Evolutionary conservation across 2,797 vertebrate genomes (phyloP).

Genomic region (Manis javanica): DNA sequence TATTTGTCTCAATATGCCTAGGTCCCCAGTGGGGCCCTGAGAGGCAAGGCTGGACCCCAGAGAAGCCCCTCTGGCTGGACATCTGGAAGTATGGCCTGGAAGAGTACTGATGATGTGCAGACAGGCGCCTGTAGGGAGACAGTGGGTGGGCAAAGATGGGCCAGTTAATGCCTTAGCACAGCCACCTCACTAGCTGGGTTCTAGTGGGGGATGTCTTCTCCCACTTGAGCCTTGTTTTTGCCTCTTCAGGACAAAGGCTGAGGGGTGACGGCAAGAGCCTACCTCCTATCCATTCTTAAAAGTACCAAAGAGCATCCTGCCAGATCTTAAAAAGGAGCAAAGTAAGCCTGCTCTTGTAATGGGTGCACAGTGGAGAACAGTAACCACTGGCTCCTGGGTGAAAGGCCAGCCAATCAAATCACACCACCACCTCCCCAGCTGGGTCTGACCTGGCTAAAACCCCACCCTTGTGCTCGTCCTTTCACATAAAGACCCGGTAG

Average conservation of each 20-base stretch:
- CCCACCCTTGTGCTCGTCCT: no score
- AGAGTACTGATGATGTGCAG: not conserved
- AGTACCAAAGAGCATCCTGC: not conserved
- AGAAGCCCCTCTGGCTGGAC: not conserved
- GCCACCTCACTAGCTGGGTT: no score
- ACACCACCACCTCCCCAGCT: no score
- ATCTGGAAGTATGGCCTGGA: not conserved
- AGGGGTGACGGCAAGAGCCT: no score
- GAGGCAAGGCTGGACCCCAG: not conserved
- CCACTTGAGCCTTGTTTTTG: not conserved
- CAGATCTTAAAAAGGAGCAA: not conserved
- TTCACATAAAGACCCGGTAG: no score
- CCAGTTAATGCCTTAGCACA: no score
- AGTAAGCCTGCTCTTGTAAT: not conserved
- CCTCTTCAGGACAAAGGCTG: not conserved
- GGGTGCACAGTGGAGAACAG: not conserved
- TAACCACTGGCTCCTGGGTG: not conserved
- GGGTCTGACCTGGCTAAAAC: no score
- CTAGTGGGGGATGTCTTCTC: not conserved
- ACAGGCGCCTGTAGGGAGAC: not conserved
- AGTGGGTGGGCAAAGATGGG: not conserved
- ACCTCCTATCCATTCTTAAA: not conserved
- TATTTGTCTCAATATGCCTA: not conserved
- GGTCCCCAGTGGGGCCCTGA: not conserved
- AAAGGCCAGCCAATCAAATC: no score